Percentiles rank a stretch among this genome's conserved stretches.
Conservation (phyloP, 1,140 invertebrate species). For the Pachypeltis micranthus region DNA sequence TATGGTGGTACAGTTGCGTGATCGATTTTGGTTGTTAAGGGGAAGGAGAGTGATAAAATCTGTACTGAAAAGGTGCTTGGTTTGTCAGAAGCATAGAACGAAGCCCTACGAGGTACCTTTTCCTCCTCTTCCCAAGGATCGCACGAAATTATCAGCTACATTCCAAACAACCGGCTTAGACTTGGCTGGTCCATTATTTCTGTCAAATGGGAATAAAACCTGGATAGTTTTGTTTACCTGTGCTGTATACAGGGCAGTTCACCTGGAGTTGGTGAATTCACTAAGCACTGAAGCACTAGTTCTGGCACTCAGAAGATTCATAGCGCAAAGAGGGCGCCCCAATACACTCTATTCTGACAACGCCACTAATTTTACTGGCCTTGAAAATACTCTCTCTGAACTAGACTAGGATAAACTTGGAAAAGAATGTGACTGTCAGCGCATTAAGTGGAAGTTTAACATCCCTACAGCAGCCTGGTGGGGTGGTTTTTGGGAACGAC, state of each 20-base stretch:
- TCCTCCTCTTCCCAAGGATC: not conserved
- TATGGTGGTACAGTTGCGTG: not conserved
- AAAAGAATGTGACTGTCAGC: not conserved
- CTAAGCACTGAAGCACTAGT: conserved; percentile 23
- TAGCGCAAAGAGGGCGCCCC: conserved; percentile 17
- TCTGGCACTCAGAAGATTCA: conserved; percentile 15
- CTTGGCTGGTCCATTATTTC: conserved; percentile 19
- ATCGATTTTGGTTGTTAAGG: not conserved
- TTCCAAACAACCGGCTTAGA: conserved; percentile 17
- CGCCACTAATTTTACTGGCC: conserved; percentile 24
- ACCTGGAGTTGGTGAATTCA: conserved; percentile 21
- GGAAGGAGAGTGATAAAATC: not conserved
- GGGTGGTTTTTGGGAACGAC: not conserved
- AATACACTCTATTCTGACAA: conserved; percentile 24
- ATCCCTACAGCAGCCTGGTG: not conserved
- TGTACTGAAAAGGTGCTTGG: not conserved
- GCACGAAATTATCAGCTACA: not conserved
- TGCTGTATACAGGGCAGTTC: conserved; percentile 27
- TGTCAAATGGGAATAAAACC: conserved; percentile 23
- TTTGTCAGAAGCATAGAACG: not conserved
- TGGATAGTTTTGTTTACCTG: conserved; percentile 34
- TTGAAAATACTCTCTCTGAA: conserved; percentile 1
- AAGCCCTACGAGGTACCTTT: not conserved
- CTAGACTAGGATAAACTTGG: not conserved
- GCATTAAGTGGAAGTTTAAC: not conserved